Conservation (phyloP, 2,888 invertebrate genomes). For the Pachymerium ferrugineum region DNA sequence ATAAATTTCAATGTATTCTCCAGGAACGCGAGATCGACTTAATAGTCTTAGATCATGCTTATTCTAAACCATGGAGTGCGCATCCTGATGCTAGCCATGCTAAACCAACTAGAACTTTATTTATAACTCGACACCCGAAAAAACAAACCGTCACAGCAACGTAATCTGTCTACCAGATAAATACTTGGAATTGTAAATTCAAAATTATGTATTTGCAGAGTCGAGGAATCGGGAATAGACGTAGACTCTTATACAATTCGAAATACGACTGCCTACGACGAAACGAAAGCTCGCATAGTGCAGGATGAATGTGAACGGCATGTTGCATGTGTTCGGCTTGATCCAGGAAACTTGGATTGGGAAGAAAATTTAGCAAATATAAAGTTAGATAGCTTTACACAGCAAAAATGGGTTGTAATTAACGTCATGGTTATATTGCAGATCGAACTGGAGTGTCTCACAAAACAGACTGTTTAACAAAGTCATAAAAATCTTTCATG, state of each 20-base stretch:
- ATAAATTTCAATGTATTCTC: background rate
- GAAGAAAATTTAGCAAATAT: slow-evolving; percentile 50
- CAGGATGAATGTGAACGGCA: slow-evolving; percentile 68
- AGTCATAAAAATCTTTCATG: slow-evolving; percentile 60
- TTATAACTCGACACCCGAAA: slow-evolving; percentile 43
- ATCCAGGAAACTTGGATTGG: slow-evolving; percentile 59
- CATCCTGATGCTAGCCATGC: slow-evolving; percentile 60
- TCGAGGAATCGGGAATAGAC: slow-evolving; percentile 46
- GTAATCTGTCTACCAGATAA: background rate
- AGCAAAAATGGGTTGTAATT: background rate
- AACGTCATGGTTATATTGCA: slow-evolving; percentile 39
- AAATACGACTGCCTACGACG: slow-evolving; percentile 56
- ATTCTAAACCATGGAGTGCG: slow-evolving; percentile 65
- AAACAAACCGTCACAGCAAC: too few species aligned
- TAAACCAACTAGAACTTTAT: slow-evolving; percentile 52
- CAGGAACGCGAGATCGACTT: slow-evolving; percentile 47
- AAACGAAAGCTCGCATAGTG: slow-evolving; percentile 55
- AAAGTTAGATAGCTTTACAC: background rate
- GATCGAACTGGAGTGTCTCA: slow-evolving; percentile 59
- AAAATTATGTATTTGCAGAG: background rate
- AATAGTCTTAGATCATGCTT: slow-evolving; percentile 63
- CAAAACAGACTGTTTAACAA: slow-evolving; percentile 63
- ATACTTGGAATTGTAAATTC: too few species aligned
- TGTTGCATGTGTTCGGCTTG: slow-evolving; percentile 57
- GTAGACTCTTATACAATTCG: slow-evolving; percentile 50